These are phyloP conservation scores for Nothura maculosa DNA, from an alignment of 2,797 vertebrate genomes.

Conservation along the genomic window DNA sequence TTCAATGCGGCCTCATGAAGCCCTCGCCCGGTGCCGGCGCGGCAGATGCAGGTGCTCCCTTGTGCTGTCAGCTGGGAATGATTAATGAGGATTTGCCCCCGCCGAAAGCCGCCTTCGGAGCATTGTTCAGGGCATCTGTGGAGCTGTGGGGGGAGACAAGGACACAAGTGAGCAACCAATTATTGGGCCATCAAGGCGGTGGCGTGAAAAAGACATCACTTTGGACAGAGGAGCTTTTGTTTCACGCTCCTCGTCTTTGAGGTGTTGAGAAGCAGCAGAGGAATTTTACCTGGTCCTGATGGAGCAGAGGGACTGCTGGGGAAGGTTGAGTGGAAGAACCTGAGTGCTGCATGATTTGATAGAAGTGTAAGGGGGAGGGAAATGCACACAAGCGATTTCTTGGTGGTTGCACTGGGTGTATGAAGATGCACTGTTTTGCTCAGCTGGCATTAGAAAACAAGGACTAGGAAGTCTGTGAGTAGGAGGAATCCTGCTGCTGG, in stretches of 20 bases:
- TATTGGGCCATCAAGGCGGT: slow-evolving; percentile 89
- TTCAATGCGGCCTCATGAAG: slow-evolving; percentile 75
- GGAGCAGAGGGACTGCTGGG: background rate
- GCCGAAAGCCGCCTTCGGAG: slow-evolving; percentile 87
- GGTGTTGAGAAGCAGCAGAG: slow-evolving; percentile 73
- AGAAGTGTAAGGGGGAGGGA: slow-evolving; percentile 50
- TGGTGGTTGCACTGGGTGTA: slow-evolving; percentile 2
- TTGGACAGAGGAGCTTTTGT: slow-evolving; percentile 86
- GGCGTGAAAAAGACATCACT: slow-evolving; percentile 88
- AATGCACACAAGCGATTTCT: slow-evolving; percentile 49
- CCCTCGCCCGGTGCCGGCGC: slow-evolving; percentile 77
- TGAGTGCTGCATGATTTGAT: slow-evolving; percentile 44
- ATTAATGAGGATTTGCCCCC: slow-evolving; percentile 91
- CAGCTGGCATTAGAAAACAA: slow-evolving; percentile 1
- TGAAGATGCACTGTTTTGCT: slow-evolving; percentile 56
- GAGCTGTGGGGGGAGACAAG: slow-evolving; percentile 90
- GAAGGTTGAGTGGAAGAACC: background rate
- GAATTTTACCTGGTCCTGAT: slow-evolving; percentile 51
- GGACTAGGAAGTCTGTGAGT: slow-evolving; percentile 9
- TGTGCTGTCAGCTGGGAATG: slow-evolving; percentile 88
- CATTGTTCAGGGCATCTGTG: slow-evolving; percentile 90
- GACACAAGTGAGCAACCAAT: slow-evolving; percentile 91
- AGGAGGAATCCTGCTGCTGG: slow-evolving; percentile 37
- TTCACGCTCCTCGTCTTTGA: slow-evolving; percentile 79
- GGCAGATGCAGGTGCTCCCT: slow-evolving; percentile 88